Base-by-base conservation (phyloP, 2,797 vertebrate species). In the Acridotheres tristis region DNA sequence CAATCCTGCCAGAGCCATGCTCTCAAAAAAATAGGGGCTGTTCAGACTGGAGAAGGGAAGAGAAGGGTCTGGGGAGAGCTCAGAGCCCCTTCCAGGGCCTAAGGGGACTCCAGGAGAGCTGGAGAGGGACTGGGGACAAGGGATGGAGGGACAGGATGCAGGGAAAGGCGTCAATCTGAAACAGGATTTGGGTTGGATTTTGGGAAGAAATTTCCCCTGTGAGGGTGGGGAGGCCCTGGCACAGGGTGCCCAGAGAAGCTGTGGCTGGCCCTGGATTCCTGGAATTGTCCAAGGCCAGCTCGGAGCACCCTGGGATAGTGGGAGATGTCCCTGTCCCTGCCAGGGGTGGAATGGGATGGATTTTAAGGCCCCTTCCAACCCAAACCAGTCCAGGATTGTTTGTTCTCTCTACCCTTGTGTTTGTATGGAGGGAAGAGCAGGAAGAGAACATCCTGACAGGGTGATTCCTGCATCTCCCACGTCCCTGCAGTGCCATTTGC, bases 251-350 rank as follows among this genome's bases (percentile, higher is more conserved):
- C 74, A 73, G 75, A 66, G 38, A 0, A 40, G 45, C 53, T 80
- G 29, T 2, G 67, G 59, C 59, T 80, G 68, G 13, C 12, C 30
- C 76, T 87, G 74, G 18, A 67, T 47, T 47, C 68, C 76, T 67
- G 40, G 45, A 0, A 30, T 4, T 34, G 40, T 0, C 68, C 76
- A 5, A 16, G 14, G 12, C 3, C n/a, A 47, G n/a, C n/a, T 0
- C 50, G 66, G 67, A 66, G 19, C 58, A 8, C 0, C 5, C 61
- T 80, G 85, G 47, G 21, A 9, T 0, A 1, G 8, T 13, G 47
- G 8, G 0, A 54, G 1, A 4, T 27, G 47, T 32, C 30, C 21
- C 47, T 53, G 47, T 9, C 6, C 57, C 4, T 4, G 15, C 22
- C 22, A 18, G 30, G 38, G 17, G 4, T 22, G 25, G 29, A 0